Percentiles rank a stretch among this genome's conserved stretches.
Conservation (phyloP, 2,797 vertebrate genomes). For the Chromis chromis region DNA sequence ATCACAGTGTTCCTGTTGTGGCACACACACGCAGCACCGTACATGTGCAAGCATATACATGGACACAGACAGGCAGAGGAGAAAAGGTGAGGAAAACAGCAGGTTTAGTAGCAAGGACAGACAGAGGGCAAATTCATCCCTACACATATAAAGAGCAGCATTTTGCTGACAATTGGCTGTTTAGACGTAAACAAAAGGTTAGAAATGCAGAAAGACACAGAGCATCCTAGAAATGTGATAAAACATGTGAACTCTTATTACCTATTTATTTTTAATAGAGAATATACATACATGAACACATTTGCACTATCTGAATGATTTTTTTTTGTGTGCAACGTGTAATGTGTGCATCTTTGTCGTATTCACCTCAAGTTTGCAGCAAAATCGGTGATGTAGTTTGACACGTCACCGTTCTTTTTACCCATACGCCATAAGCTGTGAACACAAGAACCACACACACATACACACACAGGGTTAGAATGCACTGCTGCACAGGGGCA, state of each 20-base stretch:
- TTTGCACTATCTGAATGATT: not conserved
- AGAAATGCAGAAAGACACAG: conserved; percentile 50
- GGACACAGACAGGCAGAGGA: conserved; percentile 69
- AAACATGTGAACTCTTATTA: not conserved
- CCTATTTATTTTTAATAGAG: conserved; percentile 9
- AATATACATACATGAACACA: conserved; percentile 7
- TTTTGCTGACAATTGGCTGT: conserved; percentile 37
- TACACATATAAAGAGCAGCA: conserved; percentile 35
- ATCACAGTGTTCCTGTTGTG: conserved; percentile 94
- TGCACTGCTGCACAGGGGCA: conserved; percentile 54
- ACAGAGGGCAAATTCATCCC: conserved; percentile 55
- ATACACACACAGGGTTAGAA: conserved; percentile 75
- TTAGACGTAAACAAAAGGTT: conserved; percentile 41
- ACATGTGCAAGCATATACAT: conserved; percentile 60
- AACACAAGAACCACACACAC: conserved; percentile 80
- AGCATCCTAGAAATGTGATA: conserved; percentile 8
- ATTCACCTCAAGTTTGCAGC: conserved; percentile 88
- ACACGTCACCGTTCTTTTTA: conserved; percentile 88
- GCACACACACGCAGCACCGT: conserved; percentile 44
- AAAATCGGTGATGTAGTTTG: conserved; percentile 88
- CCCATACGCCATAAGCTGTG: conserved; percentile 86
- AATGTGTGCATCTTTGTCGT: conserved; percentile 30
- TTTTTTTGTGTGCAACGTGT: not conserved
- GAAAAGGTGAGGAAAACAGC: conserved; percentile 66
- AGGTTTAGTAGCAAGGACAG: conserved; percentile 77